Percentiles rank a stretch among this genome's conserved stretches.
Evolutionary conservation across 2,888 invertebrate species (phyloP).

Genomic region (Platycheirus rosarum): DNA sequence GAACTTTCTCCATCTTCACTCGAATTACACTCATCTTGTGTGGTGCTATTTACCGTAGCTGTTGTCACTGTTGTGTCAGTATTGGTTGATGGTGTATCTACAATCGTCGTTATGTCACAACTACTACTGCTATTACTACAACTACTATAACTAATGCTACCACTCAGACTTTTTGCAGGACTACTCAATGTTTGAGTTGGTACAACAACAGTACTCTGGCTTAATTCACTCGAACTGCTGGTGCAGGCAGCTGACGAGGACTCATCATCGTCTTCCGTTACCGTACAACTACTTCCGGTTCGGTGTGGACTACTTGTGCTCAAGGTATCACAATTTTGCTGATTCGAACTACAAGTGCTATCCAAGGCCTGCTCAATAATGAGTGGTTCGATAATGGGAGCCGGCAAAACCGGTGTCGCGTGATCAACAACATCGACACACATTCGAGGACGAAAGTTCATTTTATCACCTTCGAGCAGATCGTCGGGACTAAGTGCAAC

Average conservation of each 20-base stretch:
- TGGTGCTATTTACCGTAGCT: conserved; percentile 38
- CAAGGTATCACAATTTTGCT: conserved; percentile 74
- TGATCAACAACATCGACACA: conserved; percentile 78
- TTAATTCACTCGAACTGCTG: conserved; percentile 81
- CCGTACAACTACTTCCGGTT: conserved; percentile 50
- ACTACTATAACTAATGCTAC: conserved; percentile 71
- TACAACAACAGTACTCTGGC: conserved; percentile 79
- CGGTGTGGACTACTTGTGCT: conserved; percentile 74
- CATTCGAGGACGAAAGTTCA: conserved; percentile 76
- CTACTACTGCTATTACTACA: conserved; percentile 76
- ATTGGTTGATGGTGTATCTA: conserved; percentile 60
- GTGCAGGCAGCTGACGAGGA: conserved; percentile 80
- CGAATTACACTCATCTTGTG: conserved; percentile 53
- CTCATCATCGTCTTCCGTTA: conserved; percentile 79
- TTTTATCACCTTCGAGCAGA: conserved; percentile 75
- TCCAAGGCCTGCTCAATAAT: conserved; percentile 79
- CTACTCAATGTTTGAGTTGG: conserved; percentile 66
- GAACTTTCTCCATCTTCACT: conserved; percentile 45
- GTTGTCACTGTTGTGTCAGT: conserved; percentile 54
- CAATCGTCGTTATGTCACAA: conserved; percentile 75
- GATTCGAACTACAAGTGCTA: conserved; percentile 67
- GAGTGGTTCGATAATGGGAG: conserved; percentile 74
- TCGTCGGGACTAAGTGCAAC: conserved; percentile 78
- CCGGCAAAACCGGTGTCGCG: conserved; percentile 75
- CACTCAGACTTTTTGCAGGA: conserved; percentile 79